These are phyloP conservation scores for Arnoldichthys spilopterus DNA, from an alignment of 2,797 vertebrate genomes.

Conservation along the genomic window DNA sequence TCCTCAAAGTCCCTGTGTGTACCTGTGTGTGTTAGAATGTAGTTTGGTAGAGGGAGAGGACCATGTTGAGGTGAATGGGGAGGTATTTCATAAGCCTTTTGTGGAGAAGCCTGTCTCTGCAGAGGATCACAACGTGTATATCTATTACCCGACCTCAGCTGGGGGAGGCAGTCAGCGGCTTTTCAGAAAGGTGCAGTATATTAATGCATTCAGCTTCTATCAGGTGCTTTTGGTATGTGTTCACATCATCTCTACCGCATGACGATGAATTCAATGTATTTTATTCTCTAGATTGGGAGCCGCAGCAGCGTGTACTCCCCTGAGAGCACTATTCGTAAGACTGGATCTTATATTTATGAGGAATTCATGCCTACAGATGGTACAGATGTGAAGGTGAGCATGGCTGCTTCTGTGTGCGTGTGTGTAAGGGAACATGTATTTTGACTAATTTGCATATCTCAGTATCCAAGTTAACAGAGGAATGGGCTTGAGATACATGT, in stretches of 20 bases:
- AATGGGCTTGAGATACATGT: too few relatives aligned
- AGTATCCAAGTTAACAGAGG: too few relatives aligned
- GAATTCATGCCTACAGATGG: conserved; percentile 99
- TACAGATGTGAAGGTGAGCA: conserved; percentile 93
- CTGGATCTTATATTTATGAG: conserved; percentile 98
- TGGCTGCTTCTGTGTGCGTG: not conserved
- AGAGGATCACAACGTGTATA: conserved; percentile 98
- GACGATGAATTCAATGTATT: not conserved
- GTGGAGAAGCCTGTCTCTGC: conserved; percentile 98
- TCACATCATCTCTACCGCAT: not conserved
- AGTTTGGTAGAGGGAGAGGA: conserved; percentile 90
- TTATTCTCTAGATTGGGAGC: conserved; percentile 89
- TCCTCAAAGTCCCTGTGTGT: too few relatives aligned
- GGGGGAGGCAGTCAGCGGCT: conserved; percentile 97
- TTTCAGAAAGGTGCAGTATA: conserved; percentile 89
- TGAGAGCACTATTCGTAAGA: conserved; percentile 96
- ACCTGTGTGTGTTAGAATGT: conserved; percentile 66
- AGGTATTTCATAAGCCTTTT: conserved; percentile 95
- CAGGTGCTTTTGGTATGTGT: not conserved
- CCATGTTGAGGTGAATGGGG: conserved; percentile 95
- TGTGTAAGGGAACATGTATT: not conserved
- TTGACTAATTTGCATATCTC: not conserved
- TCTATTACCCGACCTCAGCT: conserved; percentile 96
- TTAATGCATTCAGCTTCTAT: not conserved
- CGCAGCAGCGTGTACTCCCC: conserved; percentile 98